A percentile compares a stretch with the other conserved stretches of the same genome.
Evolutionary conservation across 2,888 invertebrate species (phyloP).

Genomic region (Trissolcus japonicus): DNA sequence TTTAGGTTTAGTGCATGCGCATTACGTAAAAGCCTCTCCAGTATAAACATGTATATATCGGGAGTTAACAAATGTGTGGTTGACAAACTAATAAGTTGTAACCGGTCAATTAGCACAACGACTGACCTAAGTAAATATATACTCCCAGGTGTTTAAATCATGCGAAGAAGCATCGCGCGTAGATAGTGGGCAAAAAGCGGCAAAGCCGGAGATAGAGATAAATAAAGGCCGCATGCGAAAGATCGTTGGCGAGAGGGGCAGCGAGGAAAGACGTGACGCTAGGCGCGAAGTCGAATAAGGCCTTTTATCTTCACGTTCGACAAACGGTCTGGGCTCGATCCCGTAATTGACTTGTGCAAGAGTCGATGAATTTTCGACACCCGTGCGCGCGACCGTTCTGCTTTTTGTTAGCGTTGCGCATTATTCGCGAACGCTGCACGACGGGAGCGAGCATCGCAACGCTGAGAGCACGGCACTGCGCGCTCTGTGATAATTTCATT

Average conservation of each 20-base stretch:
- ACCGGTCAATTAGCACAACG: slow-evolving; percentile 71
- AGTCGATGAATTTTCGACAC: slow-evolving; percentile 7
- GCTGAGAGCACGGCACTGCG: no score
- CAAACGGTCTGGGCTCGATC: slow-evolving; percentile 52
- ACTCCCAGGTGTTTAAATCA: slow-evolving; percentile 70
- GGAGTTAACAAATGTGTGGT: slow-evolving; percentile 31
- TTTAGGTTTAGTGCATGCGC: no score
- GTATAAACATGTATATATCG: no score
- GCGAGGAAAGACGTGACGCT: slow-evolving; percentile 16
- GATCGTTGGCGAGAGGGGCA: slow-evolving; percentile 31
- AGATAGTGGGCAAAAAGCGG: neutral
- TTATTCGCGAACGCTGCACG: slow-evolving; percentile 1
- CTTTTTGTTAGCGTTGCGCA: slow-evolving; percentile 2
- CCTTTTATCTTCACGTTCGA: slow-evolving; percentile 52
- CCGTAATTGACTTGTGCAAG: slow-evolving; percentile 54
- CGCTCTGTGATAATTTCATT: slow-evolving; percentile 31
- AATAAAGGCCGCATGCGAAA: slow-evolving; percentile 25
- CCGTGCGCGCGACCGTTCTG: neutral
- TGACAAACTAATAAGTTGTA: slow-evolving; percentile 71
- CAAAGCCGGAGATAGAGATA: slow-evolving; percentile 24
- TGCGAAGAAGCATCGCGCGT: slow-evolving; percentile 37
- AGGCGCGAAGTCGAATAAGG: slow-evolving; percentile 52
- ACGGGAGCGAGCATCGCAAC: no score
- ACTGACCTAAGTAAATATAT: slow-evolving; percentile 70
- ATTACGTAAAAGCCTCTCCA: no score